A percentile compares a stretch with the other conserved stretches of the same genome.
These are phyloP conservation scores for Nipponia nippon DNA, from an alignment of 2,113 vertebrate genomes.

Conservation along the genomic window DNA sequence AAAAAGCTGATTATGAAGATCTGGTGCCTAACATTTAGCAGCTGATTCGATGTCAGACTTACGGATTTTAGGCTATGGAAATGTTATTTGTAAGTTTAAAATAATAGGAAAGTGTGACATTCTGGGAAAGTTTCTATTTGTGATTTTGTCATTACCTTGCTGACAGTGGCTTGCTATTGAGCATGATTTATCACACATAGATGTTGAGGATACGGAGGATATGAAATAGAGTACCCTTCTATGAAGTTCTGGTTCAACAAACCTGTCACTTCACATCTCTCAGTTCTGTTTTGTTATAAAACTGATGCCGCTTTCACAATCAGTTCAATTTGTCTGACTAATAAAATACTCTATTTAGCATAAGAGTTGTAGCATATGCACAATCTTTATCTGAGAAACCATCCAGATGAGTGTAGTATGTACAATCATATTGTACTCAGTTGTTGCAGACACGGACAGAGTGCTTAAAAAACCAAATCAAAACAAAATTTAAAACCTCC, in stretches of 20 bases:
- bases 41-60: not conserved
- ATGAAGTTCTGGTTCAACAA: not conserved
- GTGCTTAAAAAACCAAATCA: not conserved
- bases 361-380: not conserved
- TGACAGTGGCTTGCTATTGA: not conserved
- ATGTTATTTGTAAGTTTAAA: not conserved
- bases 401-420: not conserved
- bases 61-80: not conserved
- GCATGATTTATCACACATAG: not conserved
- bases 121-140: not conserved
- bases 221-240: not conserved
- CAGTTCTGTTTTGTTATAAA: not conserved
- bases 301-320: fast-evolving
- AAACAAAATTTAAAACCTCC: not conserved
- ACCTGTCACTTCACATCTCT: not conserved
- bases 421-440: not conserved
- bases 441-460: not conserved
- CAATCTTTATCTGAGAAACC: not conserved
- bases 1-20: not conserved
- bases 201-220: not conserved
- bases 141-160: not conserved
- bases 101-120: not conserved
- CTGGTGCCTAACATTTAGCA: not conserved
- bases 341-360: not conserved
- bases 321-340: not conserved